Percentiles rank a stretch among this genome's conserved stretches.
Evolutionary conservation across 2,888 invertebrate genomes (phyloP).

Genomic region (Melanotus villosus): DNA sequence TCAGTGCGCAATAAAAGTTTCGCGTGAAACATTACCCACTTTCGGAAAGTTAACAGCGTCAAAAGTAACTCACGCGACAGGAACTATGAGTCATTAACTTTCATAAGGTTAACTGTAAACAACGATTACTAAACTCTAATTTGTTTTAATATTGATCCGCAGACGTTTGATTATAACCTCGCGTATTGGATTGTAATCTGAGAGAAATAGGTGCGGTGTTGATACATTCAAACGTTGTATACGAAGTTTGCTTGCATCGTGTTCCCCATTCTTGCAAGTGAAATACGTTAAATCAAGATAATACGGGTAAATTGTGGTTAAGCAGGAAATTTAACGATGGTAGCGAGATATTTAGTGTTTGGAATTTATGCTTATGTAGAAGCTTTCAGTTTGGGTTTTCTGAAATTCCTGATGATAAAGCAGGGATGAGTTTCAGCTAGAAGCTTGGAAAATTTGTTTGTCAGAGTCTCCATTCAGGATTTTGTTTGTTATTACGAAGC

Average conservation of each 20-base stretch:
- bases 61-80: constrained; percentile 25
- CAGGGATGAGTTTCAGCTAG: too few relatives aligned
- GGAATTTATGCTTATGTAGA: neutral
- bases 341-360: neutral
- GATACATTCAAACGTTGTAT: too few relatives aligned
- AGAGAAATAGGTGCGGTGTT: constrained; percentile 13
- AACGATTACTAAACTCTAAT: constrained; percentile 26
- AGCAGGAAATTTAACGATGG: constrained; percentile 6
- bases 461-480: too few relatives aligned
- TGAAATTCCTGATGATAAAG: too few relatives aligned
- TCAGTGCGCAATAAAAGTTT: constrained; percentile 9
- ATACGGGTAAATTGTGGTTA: constrained; percentile 4
- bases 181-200: constrained; percentile 12
- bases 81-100: constrained; percentile 35
- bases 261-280: constrained; percentile 14
- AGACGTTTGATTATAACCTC: constrained; percentile 13
- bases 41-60: constrained; percentile 17
- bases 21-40: constrained; percentile 18
- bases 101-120: constrained; percentile 15
- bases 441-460: too few relatives aligned
- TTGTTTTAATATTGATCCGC: constrained; percentile 20
- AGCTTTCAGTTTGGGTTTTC: too few relatives aligned
- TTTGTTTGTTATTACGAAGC: too few relatives aligned
- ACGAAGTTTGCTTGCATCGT: constrained; percentile 9
- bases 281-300: constrained; percentile 19